Evolutionary conservation across 2,888 invertebrate species (phyloP).

Genomic region (Diaperis boleti): DNA sequence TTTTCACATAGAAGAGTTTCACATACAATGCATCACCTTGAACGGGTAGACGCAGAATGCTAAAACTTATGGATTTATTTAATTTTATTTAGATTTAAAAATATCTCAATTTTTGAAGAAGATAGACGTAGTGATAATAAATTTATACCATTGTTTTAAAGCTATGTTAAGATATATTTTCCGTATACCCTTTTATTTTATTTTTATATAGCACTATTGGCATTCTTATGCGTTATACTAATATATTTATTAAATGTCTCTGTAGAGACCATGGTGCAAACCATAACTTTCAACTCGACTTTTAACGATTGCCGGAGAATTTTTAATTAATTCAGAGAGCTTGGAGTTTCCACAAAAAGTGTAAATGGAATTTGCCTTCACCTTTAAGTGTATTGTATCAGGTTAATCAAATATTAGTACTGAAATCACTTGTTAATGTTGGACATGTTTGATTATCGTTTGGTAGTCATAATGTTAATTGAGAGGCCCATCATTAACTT

Average conservation of each 20-base stretch:
- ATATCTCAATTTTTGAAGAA: no score
- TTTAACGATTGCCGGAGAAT: slow-evolving; percentile 35
- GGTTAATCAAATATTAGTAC: background rate
- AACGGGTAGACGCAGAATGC: no score
- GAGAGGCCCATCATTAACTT: slow-evolving; percentile 27
- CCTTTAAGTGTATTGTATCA: background rate
- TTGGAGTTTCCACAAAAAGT: background rate
- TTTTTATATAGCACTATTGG: slow-evolving; percentile 15
- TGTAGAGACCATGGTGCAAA: slow-evolving; percentile 26
- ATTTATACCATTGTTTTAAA: no score
- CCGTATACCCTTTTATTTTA: slow-evolving; percentile 31
- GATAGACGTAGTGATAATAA: no score
- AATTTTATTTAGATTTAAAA: no score
- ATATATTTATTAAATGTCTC: slow-evolving; percentile 43
- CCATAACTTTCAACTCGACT: slow-evolving; percentile 35
- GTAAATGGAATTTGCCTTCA: slow-evolving; percentile 2
- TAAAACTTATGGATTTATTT: no score
- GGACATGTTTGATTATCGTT: slow-evolving; percentile 10
- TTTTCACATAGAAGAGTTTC: no score
- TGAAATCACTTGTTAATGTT: background rate
- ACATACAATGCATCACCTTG: no score
- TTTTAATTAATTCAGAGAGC: slow-evolving; percentile 35
- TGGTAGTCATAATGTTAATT: slow-evolving; percentile 18
- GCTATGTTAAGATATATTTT: no score
- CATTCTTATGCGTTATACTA: slow-evolving; percentile 38